A percentile compares a stretch with the other conserved stretches of the same genome.
phyloP scores from a whole-genome alignment of 2,797 vertebrate species.

The Epinephelus coioides region DNA sequence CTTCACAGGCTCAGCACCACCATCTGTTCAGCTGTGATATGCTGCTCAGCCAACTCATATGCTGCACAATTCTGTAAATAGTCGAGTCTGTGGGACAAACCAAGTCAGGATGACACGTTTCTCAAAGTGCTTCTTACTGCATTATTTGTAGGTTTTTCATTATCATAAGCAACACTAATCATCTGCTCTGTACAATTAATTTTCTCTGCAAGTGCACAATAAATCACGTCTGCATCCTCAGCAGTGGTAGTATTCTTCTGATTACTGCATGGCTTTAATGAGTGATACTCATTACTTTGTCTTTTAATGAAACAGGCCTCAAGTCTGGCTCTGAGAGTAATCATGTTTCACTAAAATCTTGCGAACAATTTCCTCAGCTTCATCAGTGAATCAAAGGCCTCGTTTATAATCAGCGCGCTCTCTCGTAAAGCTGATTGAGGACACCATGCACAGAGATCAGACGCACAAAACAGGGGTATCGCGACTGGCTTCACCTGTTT shows the following conservation, averaged over 20 bases:
- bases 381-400: conserved; percentile 20
- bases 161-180: neutral
- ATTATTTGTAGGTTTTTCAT: conserved; percentile 2
- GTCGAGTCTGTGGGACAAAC: conserved; percentile 31
- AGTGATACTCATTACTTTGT: conserved; percentile 14
- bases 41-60: conserved; percentile 59
- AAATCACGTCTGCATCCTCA: neutral
- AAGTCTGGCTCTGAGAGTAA: neutral
- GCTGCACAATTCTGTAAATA: conserved; percentile 65
- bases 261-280: conserved; percentile 1
- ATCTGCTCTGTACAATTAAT: neutral
- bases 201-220: neutral
- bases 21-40: conserved; percentile 73
- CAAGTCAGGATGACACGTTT: conserved; percentile 32
- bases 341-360: neutral
- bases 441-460: conserved; percentile 13
- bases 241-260: neutral
- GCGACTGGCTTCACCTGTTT: conserved; percentile 7
- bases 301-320: conserved; percentile 21
- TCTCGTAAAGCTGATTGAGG: conserved; percentile 20
- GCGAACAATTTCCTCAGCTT: neutral
- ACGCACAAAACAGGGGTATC: neutral
- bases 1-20: conserved; percentile 66
- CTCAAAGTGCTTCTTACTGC: conserved; percentile 16
- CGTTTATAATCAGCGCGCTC: conserved; percentile 29